These are phyloP conservation scores for Rhagophthalmus giganteus DNA, from an alignment of 2,888 invertebrate species.

Conservation along the genomic window DNA sequence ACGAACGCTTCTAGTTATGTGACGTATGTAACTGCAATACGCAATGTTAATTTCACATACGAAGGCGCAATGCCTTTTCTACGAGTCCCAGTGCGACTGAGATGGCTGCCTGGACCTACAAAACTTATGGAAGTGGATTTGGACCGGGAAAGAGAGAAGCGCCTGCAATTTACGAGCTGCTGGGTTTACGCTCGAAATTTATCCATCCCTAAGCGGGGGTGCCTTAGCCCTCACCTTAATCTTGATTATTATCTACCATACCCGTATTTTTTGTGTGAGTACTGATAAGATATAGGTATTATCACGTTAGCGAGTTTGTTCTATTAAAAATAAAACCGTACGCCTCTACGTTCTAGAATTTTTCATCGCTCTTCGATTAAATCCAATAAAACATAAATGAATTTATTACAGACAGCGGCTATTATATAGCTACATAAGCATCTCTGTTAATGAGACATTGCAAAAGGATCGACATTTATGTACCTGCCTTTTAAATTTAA, in stretches of 20 bases:
- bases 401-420: not conserved
- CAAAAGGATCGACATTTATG: conserved; percentile 4
- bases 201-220: conserved; percentile 44
- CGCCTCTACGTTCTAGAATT: too few species aligned
- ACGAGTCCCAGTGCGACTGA: conserved; percentile 23
- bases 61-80: conserved; percentile 3
- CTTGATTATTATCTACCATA: conserved; percentile 50
- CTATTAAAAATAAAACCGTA: too few species aligned
- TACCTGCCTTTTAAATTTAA: conserved; percentile 8
- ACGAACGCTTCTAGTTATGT: too few species aligned
- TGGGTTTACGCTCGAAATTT: conserved; percentile 49
- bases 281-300: conserved; percentile 12
- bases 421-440: not conserved
- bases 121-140: conserved; percentile 50
- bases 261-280: conserved; percentile 38
- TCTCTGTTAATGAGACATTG: conserved; percentile 3
- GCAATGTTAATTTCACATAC: conserved; percentile 14
- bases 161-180: conserved; percentile 50
- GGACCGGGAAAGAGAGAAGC: conserved; percentile 41
- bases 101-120: conserved; percentile 35
- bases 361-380: too few species aligned
- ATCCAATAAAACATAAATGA: too few species aligned
- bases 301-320: conserved; percentile 4
- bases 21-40: not conserved
- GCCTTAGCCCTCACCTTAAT: conserved; percentile 48